Conservation (phyloP, 2,113 vertebrate species). For the Lota lota region DNA sequence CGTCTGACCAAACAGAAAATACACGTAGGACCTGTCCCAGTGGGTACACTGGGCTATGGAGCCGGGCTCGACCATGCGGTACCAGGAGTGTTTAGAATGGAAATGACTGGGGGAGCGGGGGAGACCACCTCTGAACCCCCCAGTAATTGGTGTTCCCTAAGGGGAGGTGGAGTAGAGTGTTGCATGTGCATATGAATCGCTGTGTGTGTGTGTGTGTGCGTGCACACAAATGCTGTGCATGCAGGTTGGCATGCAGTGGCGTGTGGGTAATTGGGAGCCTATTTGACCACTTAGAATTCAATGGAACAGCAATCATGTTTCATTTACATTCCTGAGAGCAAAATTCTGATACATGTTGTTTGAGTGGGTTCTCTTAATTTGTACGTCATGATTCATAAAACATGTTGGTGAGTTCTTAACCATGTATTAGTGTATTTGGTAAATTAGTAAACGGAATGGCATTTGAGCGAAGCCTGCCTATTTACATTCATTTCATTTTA, state of each 20-base stretch:
- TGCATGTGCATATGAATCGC: constrained; percentile 17
- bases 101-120: constrained; percentile 45
- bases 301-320: too few relatives aligned
- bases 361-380: too few relatives aligned
- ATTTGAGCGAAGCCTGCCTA: too few relatives aligned
- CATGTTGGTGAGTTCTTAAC: too few relatives aligned
- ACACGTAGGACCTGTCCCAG: constrained; percentile 46
- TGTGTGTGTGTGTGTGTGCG: constrained; percentile 17
- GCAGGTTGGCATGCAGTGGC: constrained; percentile 26
- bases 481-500: too few relatives aligned
- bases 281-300: too few relatives aligned
- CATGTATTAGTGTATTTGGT: too few relatives aligned
- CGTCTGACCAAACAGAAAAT: constrained; percentile 46
- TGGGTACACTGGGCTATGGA: constrained; percentile 33
- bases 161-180: constrained; percentile 8
- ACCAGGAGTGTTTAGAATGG: constrained; percentile 45
- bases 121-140: constrained; percentile 52
- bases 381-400: too few relatives aligned
- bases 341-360: too few relatives aligned
- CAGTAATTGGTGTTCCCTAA: constrained; percentile 45
- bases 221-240: constrained; percentile 16
- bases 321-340: too few relatives aligned
- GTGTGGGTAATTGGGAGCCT: constrained; percentile 2
- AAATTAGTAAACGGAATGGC: too few relatives aligned
- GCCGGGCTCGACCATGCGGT: constrained; percentile 30